Evolutionary conservation across 1,140 invertebrate genomes (phyloP).

Genomic region (Battus philenor): DNA sequence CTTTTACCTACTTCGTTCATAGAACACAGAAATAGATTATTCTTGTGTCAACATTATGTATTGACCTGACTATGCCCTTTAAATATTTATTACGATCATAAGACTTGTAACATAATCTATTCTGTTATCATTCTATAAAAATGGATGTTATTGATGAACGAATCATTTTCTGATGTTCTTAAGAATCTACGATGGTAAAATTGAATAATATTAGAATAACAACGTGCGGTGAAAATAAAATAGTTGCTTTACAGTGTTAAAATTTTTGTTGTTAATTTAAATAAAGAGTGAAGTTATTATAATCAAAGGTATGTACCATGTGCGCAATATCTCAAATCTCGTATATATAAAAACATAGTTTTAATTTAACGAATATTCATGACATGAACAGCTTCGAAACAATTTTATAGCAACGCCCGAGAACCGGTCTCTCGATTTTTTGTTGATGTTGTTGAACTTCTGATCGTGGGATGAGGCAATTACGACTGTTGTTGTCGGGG

Average conservation of each 20-base stretch:
- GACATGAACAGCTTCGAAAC: slow-evolving; percentile 52
- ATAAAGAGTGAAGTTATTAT: no score
- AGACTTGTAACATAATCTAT: no score
- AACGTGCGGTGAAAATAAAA: no score
- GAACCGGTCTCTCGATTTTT: slow-evolving; percentile 59
- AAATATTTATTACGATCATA: no score
- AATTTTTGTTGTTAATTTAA: no score
- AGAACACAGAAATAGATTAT: slow-evolving; percentile 18
- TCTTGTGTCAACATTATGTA: not conserved
- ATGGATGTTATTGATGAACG: no score
- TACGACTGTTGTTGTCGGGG: slow-evolving; percentile 44
- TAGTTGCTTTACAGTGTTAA: no score
- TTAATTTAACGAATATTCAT: slow-evolving; percentile 69
- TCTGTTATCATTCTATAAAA: no score
- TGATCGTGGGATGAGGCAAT: slow-evolving; percentile 52
- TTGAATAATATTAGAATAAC: no score
- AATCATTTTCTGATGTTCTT: no score
- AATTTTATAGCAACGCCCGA: slow-evolving; percentile 53
- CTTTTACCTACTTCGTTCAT: slow-evolving; percentile 30
- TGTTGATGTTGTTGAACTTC: slow-evolving; percentile 51
- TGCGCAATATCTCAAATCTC: slow-evolving; percentile 61
- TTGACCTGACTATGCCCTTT: slow-evolving; percentile 11
- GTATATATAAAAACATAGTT: slow-evolving; percentile 34
- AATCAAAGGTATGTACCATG: slow-evolving; percentile 28
- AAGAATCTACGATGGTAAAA: no score